phyloP scores from a whole-genome alignment of 2,113 vertebrate species.

The Turnix velox region DNA sequence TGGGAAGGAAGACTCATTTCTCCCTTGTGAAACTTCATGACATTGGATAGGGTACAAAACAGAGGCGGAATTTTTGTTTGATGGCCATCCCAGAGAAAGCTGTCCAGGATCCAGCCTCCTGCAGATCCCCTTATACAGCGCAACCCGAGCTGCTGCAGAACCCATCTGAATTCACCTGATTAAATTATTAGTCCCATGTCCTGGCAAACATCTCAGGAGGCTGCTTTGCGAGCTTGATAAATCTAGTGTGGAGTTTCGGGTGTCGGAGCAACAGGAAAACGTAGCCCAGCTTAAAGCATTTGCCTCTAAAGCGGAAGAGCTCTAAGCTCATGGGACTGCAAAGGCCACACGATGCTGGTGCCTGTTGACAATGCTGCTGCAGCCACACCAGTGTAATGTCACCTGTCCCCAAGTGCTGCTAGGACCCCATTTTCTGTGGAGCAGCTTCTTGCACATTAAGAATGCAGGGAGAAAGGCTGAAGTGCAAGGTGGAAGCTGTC shows the following conservation, averaged over 20 bases:
- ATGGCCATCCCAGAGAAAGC: background rate
- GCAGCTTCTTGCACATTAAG: background rate
- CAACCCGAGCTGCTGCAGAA: background rate
- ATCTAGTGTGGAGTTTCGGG: background rate
- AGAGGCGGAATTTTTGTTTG: background rate
- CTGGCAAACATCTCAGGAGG: constrained; percentile 32
- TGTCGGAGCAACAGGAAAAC: background rate
- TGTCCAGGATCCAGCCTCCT: background rate
- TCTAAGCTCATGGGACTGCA: background rate
- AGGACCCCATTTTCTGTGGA: background rate
- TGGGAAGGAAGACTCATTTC: background rate
- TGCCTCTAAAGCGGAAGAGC: constrained; percentile 18
- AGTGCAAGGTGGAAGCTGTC: background rate
- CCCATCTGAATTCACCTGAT: constrained; percentile 33
- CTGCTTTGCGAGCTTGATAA: background rate
- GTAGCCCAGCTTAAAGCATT: background rate
- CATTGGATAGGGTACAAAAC: background rate
- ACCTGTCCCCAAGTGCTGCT: background rate
- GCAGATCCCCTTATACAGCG: background rate
- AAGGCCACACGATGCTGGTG: background rate
- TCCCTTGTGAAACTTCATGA: background rate
- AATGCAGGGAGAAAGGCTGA: background rate
- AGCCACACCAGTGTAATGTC: background rate
- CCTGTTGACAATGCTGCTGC: rapidly evolving
- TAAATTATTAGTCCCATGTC: constrained; percentile 55